These are phyloP conservation scores for Oreortyx pictus DNA, from an alignment of 2,797 vertebrate species.

Conservation along the genomic window DNA sequence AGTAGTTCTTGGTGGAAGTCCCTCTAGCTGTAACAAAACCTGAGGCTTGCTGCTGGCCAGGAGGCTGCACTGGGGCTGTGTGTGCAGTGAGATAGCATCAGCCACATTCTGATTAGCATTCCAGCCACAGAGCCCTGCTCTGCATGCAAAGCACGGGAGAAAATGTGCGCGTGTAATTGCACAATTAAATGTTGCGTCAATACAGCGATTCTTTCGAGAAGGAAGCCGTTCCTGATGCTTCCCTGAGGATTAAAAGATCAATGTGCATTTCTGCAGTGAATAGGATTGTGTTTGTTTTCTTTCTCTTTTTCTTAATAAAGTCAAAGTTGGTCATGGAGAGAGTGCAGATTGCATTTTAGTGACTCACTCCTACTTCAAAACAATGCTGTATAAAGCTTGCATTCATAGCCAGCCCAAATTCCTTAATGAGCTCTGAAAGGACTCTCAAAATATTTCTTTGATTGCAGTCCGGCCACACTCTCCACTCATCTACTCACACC, in stretches of 20 bases:
- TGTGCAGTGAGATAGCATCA: not conserved
- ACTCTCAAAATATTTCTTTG: constrained; percentile 63
- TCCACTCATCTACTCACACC: not conserved
- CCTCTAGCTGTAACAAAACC: not conserved
- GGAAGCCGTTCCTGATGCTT: not conserved
- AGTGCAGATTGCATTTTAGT: constrained; percentile 68
- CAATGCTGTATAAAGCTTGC: constrained; percentile 4
- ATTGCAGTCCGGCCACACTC: not conserved
- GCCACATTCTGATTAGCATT: constrained; percentile 13
- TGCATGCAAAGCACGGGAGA: not conserved
- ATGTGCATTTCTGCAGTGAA: not conserved
- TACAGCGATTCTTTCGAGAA: constrained; percentile 2
- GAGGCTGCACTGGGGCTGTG: not conserved
- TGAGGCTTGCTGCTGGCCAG: not conserved
- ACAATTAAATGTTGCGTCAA: not conserved
- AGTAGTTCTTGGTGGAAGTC: not conserved
- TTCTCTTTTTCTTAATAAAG: constrained; percentile 66
- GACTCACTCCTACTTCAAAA: constrained; percentile 71
- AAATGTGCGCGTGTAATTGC: not conserved
- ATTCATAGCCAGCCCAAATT: constrained; percentile 45
- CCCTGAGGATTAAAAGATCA: constrained; percentile 54
- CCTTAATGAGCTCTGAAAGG: constrained; percentile 41
- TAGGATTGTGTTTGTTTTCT: constrained; percentile 53
- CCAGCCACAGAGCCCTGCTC: constrained; percentile 9
- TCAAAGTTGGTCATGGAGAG: constrained; percentile 60